These are phyloP conservation scores for Gyrodactylus salaris DNA, from an alignment of 1,140 invertebrate genomes.

Conservation along the genomic window DNA sequence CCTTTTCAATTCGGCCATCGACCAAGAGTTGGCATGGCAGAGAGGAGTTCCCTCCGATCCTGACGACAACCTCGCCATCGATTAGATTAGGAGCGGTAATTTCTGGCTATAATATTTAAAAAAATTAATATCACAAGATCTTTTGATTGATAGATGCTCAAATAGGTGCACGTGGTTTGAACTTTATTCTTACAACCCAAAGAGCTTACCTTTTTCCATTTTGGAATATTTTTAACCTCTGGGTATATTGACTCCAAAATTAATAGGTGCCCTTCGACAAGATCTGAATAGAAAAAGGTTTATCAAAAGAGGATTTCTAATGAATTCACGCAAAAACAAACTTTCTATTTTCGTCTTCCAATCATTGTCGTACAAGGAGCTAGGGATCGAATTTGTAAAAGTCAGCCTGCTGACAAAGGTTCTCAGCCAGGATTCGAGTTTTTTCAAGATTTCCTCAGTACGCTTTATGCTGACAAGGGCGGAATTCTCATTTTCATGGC, in stretches of 20 bases:
- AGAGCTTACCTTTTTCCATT: neutral
- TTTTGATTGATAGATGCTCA: neutral
- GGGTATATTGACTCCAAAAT: neutral
- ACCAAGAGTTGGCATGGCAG: constrained; percentile 1
- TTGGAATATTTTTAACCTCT: constrained; percentile 2
- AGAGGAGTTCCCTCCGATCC: neutral
- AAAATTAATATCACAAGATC: neutral
- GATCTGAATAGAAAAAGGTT: neutral
- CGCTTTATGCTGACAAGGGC: constrained; percentile 12
- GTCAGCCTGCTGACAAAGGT: neutral
- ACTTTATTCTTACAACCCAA: too few species aligned
- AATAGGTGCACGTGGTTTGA: too few species aligned
- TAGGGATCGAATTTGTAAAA: neutral
- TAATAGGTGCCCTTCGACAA: constrained; percentile 1
- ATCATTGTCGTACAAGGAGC: neutral
- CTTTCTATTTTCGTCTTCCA: neutral
- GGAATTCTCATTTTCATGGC: neutral
- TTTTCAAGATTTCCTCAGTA: constrained; percentile 36
- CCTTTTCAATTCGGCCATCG: constrained; percentile 1
- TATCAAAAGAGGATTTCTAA: neutral
- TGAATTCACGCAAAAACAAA: neutral
- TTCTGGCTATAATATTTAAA: neutral
- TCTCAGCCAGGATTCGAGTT: neutral
- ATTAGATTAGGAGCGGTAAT: neutral
- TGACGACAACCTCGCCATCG: neutral